Percentiles rank a stretch among this genome's conserved stretches.
Evolutionary conservation across 1,140 invertebrate species (phyloP).

Genomic region (Cherax destructor): DNA sequence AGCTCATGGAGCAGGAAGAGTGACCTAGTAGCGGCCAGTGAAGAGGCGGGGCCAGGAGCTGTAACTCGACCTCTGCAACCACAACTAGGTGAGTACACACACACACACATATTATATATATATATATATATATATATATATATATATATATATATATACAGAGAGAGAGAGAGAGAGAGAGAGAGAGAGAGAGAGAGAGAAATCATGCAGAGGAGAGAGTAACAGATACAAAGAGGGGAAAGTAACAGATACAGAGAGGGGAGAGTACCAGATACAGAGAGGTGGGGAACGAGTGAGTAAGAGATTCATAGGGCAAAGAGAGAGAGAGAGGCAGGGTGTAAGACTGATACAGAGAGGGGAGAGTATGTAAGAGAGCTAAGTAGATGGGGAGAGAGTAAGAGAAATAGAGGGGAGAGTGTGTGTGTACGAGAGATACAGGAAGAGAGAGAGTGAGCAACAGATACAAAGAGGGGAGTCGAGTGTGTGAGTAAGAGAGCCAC

Average conservation of each 20-base stretch:
- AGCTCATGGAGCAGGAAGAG: too few relatives aligned
- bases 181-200: neutral
- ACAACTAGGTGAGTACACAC: too few relatives aligned
- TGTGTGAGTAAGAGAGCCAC: slow-evolving; percentile 2
- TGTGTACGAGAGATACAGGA: neutral
- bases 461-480: neutral
- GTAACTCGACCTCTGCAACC: too few relatives aligned
- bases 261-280: neutral
- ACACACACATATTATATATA: too few relatives aligned
- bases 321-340: slow-evolving; percentile 19
- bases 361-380: slow-evolving; percentile 2
- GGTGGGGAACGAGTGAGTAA: slow-evolving; percentile 1
- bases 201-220: neutral
- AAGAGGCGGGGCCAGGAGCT: too few relatives aligned
- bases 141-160: too few relatives aligned
- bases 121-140: too few relatives aligned
- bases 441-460: slow-evolving; percentile 11
- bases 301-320: neutral
- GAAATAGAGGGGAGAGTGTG: neutral
- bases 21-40: too few relatives aligned
- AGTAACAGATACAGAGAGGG: neutral
- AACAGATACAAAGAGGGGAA: neutral
- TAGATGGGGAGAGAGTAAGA: slow-evolving; percentile 18
- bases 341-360: slow-evolving; percentile 1
- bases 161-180: too few relatives aligned